Evolutionary conservation across 2,797 vertebrate genomes (phyloP).

Genomic region (Sibirionetta formosa): DNA sequence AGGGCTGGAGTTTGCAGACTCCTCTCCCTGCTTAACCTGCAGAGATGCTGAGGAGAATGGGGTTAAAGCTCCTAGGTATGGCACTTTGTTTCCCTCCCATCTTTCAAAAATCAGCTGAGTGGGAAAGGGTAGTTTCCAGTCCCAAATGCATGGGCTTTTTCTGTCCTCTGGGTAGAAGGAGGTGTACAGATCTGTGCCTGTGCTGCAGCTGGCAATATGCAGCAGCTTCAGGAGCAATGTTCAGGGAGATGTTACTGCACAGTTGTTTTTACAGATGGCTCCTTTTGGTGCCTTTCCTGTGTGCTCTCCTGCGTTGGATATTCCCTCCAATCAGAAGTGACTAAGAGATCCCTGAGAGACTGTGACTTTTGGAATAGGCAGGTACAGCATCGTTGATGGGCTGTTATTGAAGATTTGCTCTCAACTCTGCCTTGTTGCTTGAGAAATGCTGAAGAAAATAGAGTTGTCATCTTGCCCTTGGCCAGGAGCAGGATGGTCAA

Average conservation of each 20-base stretch:
- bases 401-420: background rate
- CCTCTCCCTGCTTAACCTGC: no score
- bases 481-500: background rate
- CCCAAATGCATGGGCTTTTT: no score
- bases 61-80: background rate
- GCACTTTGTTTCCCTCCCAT: accelerated
- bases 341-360: background rate
- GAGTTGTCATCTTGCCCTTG: background rate
- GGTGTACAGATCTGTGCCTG: background rate
- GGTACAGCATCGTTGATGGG: no score
- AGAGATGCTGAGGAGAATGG: background rate
- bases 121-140: background rate
- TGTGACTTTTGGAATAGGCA: background rate
- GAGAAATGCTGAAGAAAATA: background rate
- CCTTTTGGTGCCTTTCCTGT: accelerated
- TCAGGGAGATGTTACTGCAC: background rate
- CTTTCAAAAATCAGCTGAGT: background rate
- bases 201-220: background rate
- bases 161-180: background rate
- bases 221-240: background rate
- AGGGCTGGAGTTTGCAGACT: background rate
- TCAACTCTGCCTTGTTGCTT: background rate
- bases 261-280: background rate
- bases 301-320: background rate
- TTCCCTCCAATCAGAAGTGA: background rate